phyloP scores from a whole-genome alignment of 2,797 vertebrate genomes.

The Bryconaethiops microstoma region DNA sequence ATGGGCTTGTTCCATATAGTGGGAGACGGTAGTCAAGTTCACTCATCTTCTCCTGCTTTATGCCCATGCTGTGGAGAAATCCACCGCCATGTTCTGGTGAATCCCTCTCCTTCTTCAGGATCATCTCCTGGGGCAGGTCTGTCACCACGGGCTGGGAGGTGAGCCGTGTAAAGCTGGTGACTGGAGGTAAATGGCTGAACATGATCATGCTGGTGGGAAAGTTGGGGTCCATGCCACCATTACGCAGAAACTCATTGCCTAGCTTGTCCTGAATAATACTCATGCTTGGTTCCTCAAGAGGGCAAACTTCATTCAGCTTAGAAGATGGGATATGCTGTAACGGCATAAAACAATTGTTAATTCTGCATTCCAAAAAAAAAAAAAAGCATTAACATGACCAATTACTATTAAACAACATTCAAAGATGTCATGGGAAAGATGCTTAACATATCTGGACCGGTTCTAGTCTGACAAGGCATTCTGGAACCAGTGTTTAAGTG shows the following conservation, averaged over 20 bases:
- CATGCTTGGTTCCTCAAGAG: slow-evolving; percentile 74
- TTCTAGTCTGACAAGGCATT: not conserved
- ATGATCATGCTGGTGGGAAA: slow-evolving; percentile 94
- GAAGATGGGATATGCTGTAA: slow-evolving; percentile 69
- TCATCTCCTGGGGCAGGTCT: slow-evolving; percentile 90
- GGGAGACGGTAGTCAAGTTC: slow-evolving; percentile 89
- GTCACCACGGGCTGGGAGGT: slow-evolving; percentile 85
- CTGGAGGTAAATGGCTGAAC: slow-evolving; percentile 97
- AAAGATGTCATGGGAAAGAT: not conserved
- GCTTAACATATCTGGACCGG: not conserved
- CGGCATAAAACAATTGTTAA: slow-evolving; percentile 33
- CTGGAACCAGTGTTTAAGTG: not conserved
- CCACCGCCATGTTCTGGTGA: slow-evolving; percentile 80
- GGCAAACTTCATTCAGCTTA: slow-evolving; percentile 48
- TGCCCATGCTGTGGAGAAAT: slow-evolving; percentile 87
- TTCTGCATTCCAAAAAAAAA: too few species aligned
- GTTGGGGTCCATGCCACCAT: slow-evolving; percentile 92
- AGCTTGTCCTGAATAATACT: slow-evolving; percentile 90
- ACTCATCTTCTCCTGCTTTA: slow-evolving; percentile 92
- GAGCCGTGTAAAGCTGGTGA: slow-evolving; percentile 94
- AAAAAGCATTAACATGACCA: not conserved
- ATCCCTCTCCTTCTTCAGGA: slow-evolving; percentile 95
- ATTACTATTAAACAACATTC: not conserved
- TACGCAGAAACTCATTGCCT: slow-evolving; percentile 91
- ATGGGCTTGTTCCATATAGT: slow-evolving; percentile 69